Base-by-base conservation (phyloP, 2,888 invertebrate species). In the Drosophila parthenogenetica region DNA sequence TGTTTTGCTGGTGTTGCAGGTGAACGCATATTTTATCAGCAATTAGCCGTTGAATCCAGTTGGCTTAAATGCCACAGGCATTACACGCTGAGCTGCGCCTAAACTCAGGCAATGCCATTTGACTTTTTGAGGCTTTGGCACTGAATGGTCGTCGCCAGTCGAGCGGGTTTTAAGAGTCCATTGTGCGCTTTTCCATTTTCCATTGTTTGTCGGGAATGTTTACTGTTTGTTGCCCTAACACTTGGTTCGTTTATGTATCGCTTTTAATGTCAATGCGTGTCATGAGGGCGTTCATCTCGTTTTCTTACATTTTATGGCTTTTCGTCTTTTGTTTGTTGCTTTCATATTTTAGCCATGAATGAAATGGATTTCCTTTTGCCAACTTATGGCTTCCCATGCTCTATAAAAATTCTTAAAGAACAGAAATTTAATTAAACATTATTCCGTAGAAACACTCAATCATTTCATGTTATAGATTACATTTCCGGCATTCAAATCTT, bases 211-310 rank as follows among this genome's bases (percentile, higher is more conserved):
- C 49, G 10, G 40, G 1, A 40, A 37, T 57, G 39, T 63, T 58
- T 63, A 35, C 35, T 4, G 48, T 50, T 29, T 17, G 60, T 43
- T 60, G 53, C 39, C 39, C 35, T 14, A 63, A 68, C 66, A 66
- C 66, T 72, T 66, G 35, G 54, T 22, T 40, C 32, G 51, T 74
- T 83, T 83, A 80, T 83, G 71, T 54, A 55, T 73, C 54, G 63
- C 29, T 60, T 81, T 87, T 74, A 81, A 81, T 84, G 85, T 78
- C 75, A 61, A 73, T 53, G 84, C 81, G 78, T 81, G 81, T 63
- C 70, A 59, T 45, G 57, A 43, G 65, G 63, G 64, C 67, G 51
- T 66, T 61, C 65, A 73, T 68, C 62, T 72, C 63, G 43, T 67
- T 67, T 69, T 29, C 51, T 25, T 49, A 66, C 61, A 77, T 77